Conservation (phyloP, 2,113 vertebrate species). For the Microtus pennsylvanicus region DNA sequence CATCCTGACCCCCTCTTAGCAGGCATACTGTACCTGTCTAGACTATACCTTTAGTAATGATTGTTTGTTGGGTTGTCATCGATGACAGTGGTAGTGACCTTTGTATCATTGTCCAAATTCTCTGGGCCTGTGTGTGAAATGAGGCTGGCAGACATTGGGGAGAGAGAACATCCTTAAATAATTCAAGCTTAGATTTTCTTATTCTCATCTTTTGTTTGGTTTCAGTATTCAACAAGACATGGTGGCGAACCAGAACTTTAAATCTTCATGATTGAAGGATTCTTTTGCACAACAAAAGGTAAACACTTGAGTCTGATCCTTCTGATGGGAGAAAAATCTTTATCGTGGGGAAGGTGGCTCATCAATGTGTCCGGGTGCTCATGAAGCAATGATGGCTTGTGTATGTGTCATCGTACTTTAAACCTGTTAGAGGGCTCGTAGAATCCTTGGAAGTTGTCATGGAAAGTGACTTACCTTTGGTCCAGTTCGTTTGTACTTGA, state of each 20-base stretch:
- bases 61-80: background rate
- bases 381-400: background rate
- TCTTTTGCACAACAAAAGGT: conserved; percentile 80
- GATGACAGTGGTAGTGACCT: rapidly evolving
- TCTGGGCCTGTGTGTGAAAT: background rate
- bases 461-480: conserved; percentile 32
- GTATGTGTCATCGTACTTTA: background rate
- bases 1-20: background rate
- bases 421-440: background rate
- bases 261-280: conserved; percentile 79
- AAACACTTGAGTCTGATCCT: conserved; percentile 62
- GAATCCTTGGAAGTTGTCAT: background rate
- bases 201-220: conserved; percentile 68
- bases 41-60: background rate
- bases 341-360: conserved; percentile 1
- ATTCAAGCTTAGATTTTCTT: conserved; percentile 1
- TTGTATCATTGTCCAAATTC: background rate
- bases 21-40: background rate
- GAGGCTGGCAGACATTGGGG: background rate
- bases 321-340: background rate
- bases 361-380: background rate
- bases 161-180: background rate
- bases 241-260: conserved; percentile 78
- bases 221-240: conserved; percentile 83
- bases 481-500: background rate